Conservation (phyloP, 37 sponge, comb jelly and placozoan genomes). For the Axinella damicornis region DNA sequence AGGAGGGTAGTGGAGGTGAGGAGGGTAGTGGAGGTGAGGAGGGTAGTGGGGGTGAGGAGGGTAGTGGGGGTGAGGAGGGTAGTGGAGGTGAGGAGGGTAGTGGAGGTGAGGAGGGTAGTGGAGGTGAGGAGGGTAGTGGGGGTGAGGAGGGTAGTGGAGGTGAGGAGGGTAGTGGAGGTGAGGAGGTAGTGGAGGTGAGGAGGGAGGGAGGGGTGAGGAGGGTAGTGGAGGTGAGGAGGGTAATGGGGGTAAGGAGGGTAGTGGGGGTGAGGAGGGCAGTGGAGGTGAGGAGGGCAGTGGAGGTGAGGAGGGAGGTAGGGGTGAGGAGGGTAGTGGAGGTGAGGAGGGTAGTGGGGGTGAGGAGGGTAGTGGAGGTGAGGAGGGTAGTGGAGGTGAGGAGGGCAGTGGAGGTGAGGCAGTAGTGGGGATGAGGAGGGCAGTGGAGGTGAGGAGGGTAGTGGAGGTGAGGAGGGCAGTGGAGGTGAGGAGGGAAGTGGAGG, state of each 20-base stretch:
- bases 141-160: too few species aligned
- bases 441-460: constrained; percentile 28
- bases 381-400: not conserved
- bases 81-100: too few species aligned
- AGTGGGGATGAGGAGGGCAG: too few species aligned
- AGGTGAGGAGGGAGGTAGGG: not conserved
- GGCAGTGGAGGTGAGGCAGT: too few species aligned
- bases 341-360: not conserved
- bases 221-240: not conserved
- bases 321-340: not conserved
- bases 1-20: not conserved
- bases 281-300: constrained; percentile 30
- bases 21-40: too few species aligned
- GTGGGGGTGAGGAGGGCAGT: too few species aligned
- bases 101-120: too few species aligned
- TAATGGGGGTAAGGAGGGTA: not conserved
- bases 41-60: not conserved
- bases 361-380: not conserved
- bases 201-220: not conserved
- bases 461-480: not conserved
- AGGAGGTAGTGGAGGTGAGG: too few species aligned
- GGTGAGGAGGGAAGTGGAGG: not conserved
- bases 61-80: not conserved
- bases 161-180: not conserved
- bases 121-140: constrained; percentile 28